Base-by-base conservation (phyloP, 2,888 invertebrate species). In the Lycophotia porphyrea region DNA sequence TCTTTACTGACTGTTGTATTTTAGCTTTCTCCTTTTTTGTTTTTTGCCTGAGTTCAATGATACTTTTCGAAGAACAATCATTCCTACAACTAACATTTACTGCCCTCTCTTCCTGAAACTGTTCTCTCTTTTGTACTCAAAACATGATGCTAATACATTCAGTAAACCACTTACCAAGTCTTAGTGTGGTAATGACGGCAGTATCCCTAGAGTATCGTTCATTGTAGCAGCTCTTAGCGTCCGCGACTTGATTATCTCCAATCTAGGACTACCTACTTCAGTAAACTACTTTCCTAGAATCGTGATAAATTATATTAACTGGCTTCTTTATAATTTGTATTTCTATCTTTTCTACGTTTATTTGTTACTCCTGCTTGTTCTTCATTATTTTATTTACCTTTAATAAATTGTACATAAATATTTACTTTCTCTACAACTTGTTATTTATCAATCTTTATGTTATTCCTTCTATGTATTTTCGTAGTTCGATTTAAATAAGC, bases 101-200 rank as follows among this genome's bases (percentile, higher is more conserved):
- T 11, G 11, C 3, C 9, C 31, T 31, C 21, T 39, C 1, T 44
- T 13, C 0, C 31, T 34, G 15, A 13, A 39, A 31, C 11, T 58
- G 18, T 42, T n/a, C 1, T 70, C 31, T 27, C 31, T 21, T 60
- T 47, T 44, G 61, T 67, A 73, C 52, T 63, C 39, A 44, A 67
- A 65, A 36, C 4, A 18, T 61, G 18, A 49, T 52, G 27, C 21
- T 68, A 58, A 80, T 75, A 68, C 24, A 63, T 71, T 74, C 47
- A 61, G 64, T 74, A 42, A 74, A 74, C 61, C 58, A 77, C 77
- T 83, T 84, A 77, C n/a, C 58, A 63, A 77, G 84, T 74, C 73
- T 71, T 69, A 80, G 71, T 76, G 84, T 65, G 76, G 63, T 74
- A 69, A 84, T 71, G 71, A 81, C 77, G 11, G 31, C 61, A 36